These are phyloP conservation scores for Eupithecia dodoneata DNA, from an alignment of 2,888 invertebrate species.

Conservation along the genomic window DNA sequence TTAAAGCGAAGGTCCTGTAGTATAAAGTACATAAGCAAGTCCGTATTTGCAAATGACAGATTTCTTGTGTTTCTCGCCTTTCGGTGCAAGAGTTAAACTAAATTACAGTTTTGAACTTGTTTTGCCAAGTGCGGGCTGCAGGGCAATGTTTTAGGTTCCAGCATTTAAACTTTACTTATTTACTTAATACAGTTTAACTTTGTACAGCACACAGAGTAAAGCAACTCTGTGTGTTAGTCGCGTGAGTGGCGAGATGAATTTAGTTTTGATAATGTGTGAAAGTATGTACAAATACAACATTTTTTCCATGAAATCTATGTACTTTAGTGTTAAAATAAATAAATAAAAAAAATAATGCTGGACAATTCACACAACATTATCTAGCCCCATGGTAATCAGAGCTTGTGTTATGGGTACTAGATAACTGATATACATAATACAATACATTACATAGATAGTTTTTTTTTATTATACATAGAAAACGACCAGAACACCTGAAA, in stretches of 20 bases:
- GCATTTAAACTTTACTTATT: slow-evolving; percentile 9
- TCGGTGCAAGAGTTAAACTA: slow-evolving; percentile 17
- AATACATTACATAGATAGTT: no score
- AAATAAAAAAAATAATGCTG: no score
- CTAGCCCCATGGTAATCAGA: no score
- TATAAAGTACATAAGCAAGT: background rate
- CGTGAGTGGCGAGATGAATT: background rate
- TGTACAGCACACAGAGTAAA: no score
- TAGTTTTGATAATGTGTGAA: background rate
- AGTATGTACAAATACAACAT: background rate
- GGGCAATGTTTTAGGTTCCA: slow-evolving; percentile 7
- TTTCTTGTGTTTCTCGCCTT: slow-evolving; percentile 15
- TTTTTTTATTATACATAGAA: no score
- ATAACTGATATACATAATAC: no score
- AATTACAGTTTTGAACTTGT: slow-evolving; percentile 25
- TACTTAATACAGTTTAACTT: background rate
- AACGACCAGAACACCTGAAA: no score
- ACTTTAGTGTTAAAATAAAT: background rate
- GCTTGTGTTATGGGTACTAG: no score
- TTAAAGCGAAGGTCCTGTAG: background rate
- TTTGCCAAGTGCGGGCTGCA: background rate
- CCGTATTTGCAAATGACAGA: slow-evolving; percentile 29
- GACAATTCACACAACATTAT: no score
- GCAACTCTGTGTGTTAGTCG: background rate
- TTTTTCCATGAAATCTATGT: background rate